Conservation (phyloP, 2,113 vertebrate genomes). For the Lamprologus speciosus region DNA sequence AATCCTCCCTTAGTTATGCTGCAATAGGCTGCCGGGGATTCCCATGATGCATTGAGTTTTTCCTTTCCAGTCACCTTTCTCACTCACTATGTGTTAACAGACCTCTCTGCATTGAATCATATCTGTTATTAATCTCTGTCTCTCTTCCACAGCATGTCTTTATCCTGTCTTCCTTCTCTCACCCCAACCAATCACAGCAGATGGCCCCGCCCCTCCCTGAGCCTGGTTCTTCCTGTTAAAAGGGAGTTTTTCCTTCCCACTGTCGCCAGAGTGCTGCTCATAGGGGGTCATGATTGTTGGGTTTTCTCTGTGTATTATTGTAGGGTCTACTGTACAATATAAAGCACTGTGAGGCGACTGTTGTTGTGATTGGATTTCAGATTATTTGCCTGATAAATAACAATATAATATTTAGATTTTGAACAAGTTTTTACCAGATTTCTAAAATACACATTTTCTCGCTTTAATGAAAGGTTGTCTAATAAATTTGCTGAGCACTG, state of each 20-base stretch:
- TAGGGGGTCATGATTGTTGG: not conserved
- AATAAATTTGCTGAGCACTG: not conserved
- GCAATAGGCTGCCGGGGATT: not conserved
- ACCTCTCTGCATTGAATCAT: too few species aligned
- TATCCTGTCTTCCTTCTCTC: too few species aligned
- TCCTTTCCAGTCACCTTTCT: too few species aligned
- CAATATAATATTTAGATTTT: not conserved
- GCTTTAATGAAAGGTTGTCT: not conserved
- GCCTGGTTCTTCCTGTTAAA: too few species aligned
- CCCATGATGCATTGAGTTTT: fast-evolving
- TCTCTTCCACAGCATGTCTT: too few species aligned
- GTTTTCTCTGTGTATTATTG: not conserved
- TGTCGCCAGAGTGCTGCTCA: too few species aligned
- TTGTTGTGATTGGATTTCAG: not conserved
- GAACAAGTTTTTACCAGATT: not conserved
- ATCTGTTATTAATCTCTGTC: fast-evolving
- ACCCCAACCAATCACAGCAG: too few species aligned
- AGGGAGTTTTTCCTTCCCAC: too few species aligned
- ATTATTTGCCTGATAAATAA: not conserved
- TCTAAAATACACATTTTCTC: not conserved
- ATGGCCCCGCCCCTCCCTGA: too few species aligned
- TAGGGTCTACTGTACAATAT: fast-evolving
- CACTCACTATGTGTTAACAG: fast-evolving
- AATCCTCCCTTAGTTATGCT: not conserved
- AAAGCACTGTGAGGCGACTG: not conserved